Evolutionary conservation across 2,888 invertebrate species (phyloP), one percentile per base, ranked within the genome.

Genomic region (Acronicta alni): DNA sequence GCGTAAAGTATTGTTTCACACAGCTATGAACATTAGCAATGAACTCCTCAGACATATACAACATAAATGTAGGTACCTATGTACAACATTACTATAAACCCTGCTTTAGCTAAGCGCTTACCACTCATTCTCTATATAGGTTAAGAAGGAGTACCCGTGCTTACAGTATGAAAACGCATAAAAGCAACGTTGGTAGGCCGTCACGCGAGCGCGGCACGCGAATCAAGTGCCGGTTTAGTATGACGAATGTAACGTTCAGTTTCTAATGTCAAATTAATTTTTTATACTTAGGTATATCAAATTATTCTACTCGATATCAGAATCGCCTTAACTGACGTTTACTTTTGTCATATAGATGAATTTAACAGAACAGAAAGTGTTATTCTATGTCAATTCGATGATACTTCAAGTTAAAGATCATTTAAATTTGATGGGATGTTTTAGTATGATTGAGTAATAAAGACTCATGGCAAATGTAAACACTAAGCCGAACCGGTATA

Each of bases 161-260:
- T 81, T 81, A 82, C 80, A 75, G 81, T 86, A 88, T 88, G 89
- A 80, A 86, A 89, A 89, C 89, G 89, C 88, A 88, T 89, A 87
- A 89, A 89, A 86, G 87, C 82, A 67, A 77, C 82, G 84, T 83
- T 80, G 79, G 84, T 83, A 84, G 83, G 86, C 85, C 80, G 82
- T 73, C 90, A 91, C 91, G 91, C 90, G 84, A 88, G 75, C 72
- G 52, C 35, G 57, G 78, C 90, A 90, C 90, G 90, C 89, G 84
- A 89, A 72, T 65, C 15, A 67, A 48, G 78, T 76, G 66, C 85
- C 48, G 81, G 6, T 56, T 83, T 42, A 30, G 53, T 79, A 65
- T 18, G 81, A 30, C 77, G 84, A 86, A 82, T 75, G 49, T 54
- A 1, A 18, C 2, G 6, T 38, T 12, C 17, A 41, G 12, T 30